Evolutionary conservation across 2,797 vertebrate species (phyloP).

Genomic region (Brotula barbata): DNA sequence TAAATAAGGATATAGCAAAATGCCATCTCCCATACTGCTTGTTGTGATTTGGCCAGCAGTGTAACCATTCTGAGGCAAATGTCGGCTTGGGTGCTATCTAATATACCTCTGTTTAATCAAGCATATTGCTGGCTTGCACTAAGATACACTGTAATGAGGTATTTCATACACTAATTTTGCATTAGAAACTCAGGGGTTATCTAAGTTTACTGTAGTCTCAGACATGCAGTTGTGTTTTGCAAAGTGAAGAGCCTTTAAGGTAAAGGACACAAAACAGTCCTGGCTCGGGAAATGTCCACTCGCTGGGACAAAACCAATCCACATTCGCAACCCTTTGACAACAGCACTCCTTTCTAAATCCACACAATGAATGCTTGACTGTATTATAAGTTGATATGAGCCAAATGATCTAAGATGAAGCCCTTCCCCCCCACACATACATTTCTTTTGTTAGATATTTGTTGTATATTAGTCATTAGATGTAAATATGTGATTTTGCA

Average conservation of each 20-base stretch:
- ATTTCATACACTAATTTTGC: constrained; percentile 87
- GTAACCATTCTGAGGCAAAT: constrained; percentile 69
- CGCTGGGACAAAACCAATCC: constrained; percentile 69
- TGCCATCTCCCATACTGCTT: constrained; percentile 71
- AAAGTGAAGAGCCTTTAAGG: constrained; percentile 48
- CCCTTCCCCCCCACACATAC: constrained; percentile 26
- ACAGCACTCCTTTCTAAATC: constrained; percentile 80
- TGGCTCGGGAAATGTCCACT: constrained; percentile 68
- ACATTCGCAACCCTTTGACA: constrained; percentile 63
- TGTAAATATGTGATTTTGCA: constrained; percentile 74
- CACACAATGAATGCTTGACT: constrained; percentile 74
- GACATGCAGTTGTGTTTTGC: constrained; percentile 71
- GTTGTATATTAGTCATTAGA: constrained; percentile 70
- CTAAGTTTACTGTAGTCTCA: constrained; percentile 84
- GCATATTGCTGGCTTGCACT: constrained; percentile 87
- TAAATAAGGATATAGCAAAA: constrained; percentile 75
- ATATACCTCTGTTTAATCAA: constrained; percentile 85
- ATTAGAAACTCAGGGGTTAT: constrained; percentile 87
- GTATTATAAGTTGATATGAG: constrained; percentile 76
- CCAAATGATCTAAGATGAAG: constrained; percentile 74
- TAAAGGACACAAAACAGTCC: constrained; percentile 61
- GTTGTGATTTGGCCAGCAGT: constrained; percentile 75
- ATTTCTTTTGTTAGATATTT: constrained; percentile 56
- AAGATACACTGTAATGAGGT: constrained; percentile 86
- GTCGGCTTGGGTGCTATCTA: constrained; percentile 85